Percentiles rank a stretch among this genome's conserved stretches.
Evolutionary conservation across 2,797 vertebrate species (phyloP).

Genomic region (Amniataba percoides): DNA sequence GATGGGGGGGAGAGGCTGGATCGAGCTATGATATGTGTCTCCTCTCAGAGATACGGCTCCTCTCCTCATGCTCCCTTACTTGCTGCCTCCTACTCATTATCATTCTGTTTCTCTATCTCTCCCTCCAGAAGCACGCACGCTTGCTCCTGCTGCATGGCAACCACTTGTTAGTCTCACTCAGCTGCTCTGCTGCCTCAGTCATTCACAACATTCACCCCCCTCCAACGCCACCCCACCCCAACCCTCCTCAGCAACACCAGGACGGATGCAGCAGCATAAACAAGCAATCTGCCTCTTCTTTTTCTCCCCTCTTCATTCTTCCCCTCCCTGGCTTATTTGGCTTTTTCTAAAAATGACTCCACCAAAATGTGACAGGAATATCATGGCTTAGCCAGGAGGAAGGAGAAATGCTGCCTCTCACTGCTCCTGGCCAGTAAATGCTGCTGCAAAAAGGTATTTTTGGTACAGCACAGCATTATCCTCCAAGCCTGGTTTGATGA

Average conservation of each 20-base stretch:
- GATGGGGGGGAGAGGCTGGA: conserved; percentile 42
- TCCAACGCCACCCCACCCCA: too few relatives aligned
- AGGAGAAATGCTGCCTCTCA: conserved; percentile 59
- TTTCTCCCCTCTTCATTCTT: conserved; percentile 33
- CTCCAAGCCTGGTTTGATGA: conserved; percentile 59
- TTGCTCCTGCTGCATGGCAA: conserved; percentile 83
- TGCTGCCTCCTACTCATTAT: conserved; percentile 83
- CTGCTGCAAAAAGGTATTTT: conserved; percentile 73
- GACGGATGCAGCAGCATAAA: conserved; percentile 66
- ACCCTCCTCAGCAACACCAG: conserved; percentile 44
- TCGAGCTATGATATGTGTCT: conserved; percentile 61
- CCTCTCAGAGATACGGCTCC: conserved; percentile 68
- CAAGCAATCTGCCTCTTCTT: conserved; percentile 51
- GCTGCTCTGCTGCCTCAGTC: conserved; percentile 78
- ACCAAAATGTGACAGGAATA: conserved; percentile 68
- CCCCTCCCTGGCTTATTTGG: conserved; percentile 49
- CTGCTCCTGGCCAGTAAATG: conserved; percentile 61
- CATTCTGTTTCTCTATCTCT: conserved; percentile 84
- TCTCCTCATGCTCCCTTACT: conserved; percentile 75
- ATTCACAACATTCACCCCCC: conserved; percentile 70
- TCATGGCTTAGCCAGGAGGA: conserved; percentile 45
- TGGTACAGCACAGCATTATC: conserved; percentile 68
- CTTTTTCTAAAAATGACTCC: conserved; percentile 58
- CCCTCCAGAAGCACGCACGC: conserved; percentile 76
- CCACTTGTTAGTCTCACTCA: conserved; percentile 86